Conservation (phyloP, 1,140 invertebrate genomes). For the Drosophila saltans region DNA sequence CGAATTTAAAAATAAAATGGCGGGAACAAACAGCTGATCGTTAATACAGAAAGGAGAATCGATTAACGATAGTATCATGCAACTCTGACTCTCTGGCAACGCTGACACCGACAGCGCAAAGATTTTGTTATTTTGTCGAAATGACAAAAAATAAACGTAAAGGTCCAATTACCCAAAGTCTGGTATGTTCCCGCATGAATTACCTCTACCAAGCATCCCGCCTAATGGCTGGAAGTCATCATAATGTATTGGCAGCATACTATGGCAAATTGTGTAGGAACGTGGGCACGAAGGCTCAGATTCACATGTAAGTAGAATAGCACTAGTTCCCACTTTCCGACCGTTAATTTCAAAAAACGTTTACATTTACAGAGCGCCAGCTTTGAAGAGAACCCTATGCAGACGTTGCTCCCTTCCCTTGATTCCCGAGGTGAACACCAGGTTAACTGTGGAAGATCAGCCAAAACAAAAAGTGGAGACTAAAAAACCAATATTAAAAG, state of each 20-base stretch:
- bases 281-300: constrained; percentile 60
- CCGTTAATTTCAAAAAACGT: no score
- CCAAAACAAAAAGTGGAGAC: background rate
- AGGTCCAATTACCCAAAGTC: constrained; percentile 38
- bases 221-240: constrained; percentile 52
- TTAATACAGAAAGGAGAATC: background rate
- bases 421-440: constrained; percentile 60
- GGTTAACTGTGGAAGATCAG: constrained; percentile 17
- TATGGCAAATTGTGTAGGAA: constrained; percentile 69
- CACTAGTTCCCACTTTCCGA: background rate
- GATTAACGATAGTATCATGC: no score
- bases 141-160: constrained; percentile 62
- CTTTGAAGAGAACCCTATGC: constrained; percentile 61
- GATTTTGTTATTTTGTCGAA: background rate
- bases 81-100: constrained; percentile 1
- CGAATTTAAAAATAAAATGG: constrained; percentile 51
- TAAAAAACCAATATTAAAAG: background rate
- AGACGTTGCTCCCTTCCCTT: constrained; percentile 56
- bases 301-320: constrained; percentile 56
- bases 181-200: constrained; percentile 58
- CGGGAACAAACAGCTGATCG: constrained; percentile 58
- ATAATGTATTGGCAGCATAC: constrained; percentile 55
- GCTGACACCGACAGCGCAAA: background rate
- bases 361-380: constrained; percentile 40
- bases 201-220: constrained; percentile 65